phyloP scores from a whole-genome alignment of 1,140 invertebrate species.

The Heliconius congener region DNA sequence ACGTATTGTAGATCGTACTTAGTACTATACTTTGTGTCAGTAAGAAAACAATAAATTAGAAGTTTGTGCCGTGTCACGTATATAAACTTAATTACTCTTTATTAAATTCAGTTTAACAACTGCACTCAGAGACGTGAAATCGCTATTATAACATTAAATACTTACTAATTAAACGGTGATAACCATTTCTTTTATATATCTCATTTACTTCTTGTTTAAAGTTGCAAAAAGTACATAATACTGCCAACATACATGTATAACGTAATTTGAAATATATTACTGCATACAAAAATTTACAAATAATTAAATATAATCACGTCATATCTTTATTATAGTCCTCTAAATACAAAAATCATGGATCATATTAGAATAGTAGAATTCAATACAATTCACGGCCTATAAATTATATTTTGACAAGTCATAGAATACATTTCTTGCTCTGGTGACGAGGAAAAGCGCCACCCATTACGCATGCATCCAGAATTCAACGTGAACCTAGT shows the following conservation, averaged over 20 bases:
- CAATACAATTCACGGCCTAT: background rate
- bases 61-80: background rate
- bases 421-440: too few species aligned
- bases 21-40: background rate
- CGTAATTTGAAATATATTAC: too few species aligned
- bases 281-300: too few species aligned
- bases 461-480: too few species aligned
- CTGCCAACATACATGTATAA: background rate
- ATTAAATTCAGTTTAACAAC: background rate
- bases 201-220: too few species aligned
- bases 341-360: too few species aligned
- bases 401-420: too few species aligned
- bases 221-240: background rate
- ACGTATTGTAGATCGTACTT: background rate
- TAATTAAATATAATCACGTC: too few species aligned
- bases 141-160: background rate
- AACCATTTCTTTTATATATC: background rate
- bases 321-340: too few species aligned
- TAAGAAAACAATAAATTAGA: constrained; percentile 2
- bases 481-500: too few species aligned
- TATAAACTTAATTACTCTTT: background rate
- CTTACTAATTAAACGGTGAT: background rate
- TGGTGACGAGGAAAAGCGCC: too few species aligned
- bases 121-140: background rate
- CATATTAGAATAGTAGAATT: background rate